phyloP scores from a whole-genome alignment of 2,113 vertebrate species.

The Tupaia chinensis region DNA sequence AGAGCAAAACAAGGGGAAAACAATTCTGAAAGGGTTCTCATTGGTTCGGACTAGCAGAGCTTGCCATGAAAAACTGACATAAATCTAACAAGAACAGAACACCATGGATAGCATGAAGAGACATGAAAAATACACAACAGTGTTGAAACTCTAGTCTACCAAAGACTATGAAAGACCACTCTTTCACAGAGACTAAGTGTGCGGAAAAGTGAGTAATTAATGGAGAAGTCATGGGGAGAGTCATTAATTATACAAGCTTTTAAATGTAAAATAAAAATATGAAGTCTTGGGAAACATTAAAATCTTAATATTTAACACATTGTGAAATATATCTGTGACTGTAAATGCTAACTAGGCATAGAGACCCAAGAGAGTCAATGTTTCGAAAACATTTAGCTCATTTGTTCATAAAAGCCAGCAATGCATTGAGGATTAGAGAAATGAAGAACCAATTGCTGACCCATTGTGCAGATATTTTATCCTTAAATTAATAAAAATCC shows the following conservation, averaged over 20 bases:
- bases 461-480: neutral
- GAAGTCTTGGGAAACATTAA: constrained; percentile 58
- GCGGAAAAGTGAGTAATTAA: constrained; percentile 10
- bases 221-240: neutral
- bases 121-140: accelerated
- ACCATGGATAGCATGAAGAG: neutral
- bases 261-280: constrained; percentile 52
- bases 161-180: neutral
- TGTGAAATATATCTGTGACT: constrained; percentile 15
- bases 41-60: neutral
- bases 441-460: neutral
- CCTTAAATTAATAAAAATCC: neutral
- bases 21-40: neutral
- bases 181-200: neutral
- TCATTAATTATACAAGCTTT: constrained; percentile 41
- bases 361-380: neutral
- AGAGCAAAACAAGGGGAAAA: neutral
- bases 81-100: neutral
- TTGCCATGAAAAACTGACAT: neutral
- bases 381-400: neutral
- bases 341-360: neutral
- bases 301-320: constrained; percentile 71
- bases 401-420: neutral
- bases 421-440: accelerated
- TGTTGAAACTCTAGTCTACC: neutral